phyloP scores from a whole-genome alignment of 1,140 invertebrate species.

The Drosophila lowei region DNA sequence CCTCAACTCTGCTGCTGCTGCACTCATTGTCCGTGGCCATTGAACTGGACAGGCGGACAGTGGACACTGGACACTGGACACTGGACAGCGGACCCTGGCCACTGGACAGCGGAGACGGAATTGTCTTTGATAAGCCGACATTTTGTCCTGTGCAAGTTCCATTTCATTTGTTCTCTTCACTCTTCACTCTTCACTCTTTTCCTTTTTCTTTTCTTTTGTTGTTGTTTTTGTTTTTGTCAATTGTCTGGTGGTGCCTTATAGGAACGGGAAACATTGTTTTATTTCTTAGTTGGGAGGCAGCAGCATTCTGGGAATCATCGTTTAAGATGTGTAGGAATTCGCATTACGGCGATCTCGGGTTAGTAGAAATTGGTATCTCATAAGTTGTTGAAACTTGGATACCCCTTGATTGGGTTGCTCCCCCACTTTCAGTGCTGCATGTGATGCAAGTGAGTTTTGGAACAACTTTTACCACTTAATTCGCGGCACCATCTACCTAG shows the following conservation, averaged over 20 bases:
- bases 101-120: constrained; percentile 10
- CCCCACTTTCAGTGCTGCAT: not conserved
- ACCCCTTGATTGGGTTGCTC: too few species aligned
- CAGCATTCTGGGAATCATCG: constrained; percentile 22
- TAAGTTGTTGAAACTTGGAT: not conserved
- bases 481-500: constrained; percentile 27
- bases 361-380: not conserved
- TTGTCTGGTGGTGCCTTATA: constrained; percentile 55
- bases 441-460: not conserved
- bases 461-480: constrained; percentile 57
- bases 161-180: constrained; percentile 32
- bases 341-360: too few species aligned
- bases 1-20: constrained; percentile 46
- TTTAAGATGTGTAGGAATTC: too few species aligned
- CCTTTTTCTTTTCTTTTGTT: constrained; percentile 9
- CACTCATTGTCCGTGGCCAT: constrained; percentile 68
- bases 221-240: constrained; percentile 43
- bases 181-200: constrained; percentile 30
- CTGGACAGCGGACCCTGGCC: constrained; percentile 36
- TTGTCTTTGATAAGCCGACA: constrained; percentile 72
- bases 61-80: constrained; percentile 13
- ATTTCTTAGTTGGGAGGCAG: constrained; percentile 31
- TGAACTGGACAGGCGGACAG: constrained; percentile 50
- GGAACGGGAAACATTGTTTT: constrained; percentile 58
- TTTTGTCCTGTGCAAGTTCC: constrained; percentile 43